These are phyloP conservation scores for Seriola rivoliana DNA, from an alignment of 2,113 vertebrate genomes.

Conservation along the genomic window DNA sequence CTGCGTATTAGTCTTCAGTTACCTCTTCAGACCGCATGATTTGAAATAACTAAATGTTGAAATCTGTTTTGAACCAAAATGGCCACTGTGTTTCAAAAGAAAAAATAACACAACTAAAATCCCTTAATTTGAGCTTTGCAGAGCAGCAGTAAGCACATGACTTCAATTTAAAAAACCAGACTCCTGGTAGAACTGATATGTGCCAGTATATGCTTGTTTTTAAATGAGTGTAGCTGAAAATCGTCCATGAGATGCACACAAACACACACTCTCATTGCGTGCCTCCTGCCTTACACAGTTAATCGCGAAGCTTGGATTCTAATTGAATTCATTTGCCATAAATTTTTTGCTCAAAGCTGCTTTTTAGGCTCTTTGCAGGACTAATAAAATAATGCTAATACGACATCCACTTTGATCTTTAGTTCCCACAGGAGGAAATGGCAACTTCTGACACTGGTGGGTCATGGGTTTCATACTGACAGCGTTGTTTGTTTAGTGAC, in stretches of 20 bases:
- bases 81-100: not conserved
- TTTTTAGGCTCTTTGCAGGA: conserved; percentile 36
- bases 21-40: conserved; percentile 33
- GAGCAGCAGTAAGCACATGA: not conserved
- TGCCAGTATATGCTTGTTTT: not conserved
- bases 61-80: not conserved
- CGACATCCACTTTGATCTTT: conserved; percentile 55
- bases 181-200: not conserved
- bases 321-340: conserved; percentile 43
- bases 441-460: conserved; percentile 21
- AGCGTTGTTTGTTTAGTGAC: conserved; percentile 54
- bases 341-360: conserved; percentile 28
- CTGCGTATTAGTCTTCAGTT: conserved; percentile 38
- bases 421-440: conserved; percentile 68
- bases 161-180: not conserved
- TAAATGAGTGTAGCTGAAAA: not conserved
- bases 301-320: conserved; percentile 8
- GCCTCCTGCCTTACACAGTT: not conserved
- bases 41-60: conserved; percentile 9
- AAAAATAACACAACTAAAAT: conserved; percentile 1
- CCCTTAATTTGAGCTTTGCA: not conserved
- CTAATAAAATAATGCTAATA: conserved; percentile 41
- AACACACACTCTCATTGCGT: not conserved
- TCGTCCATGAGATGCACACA: not conserved
- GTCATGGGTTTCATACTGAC: conserved; percentile 43